Evolutionary conservation across 2,113 vertebrate genomes (phyloP), one percentile per base, ranked within the genome.

Genomic region (Oryzias woworae): DNA sequence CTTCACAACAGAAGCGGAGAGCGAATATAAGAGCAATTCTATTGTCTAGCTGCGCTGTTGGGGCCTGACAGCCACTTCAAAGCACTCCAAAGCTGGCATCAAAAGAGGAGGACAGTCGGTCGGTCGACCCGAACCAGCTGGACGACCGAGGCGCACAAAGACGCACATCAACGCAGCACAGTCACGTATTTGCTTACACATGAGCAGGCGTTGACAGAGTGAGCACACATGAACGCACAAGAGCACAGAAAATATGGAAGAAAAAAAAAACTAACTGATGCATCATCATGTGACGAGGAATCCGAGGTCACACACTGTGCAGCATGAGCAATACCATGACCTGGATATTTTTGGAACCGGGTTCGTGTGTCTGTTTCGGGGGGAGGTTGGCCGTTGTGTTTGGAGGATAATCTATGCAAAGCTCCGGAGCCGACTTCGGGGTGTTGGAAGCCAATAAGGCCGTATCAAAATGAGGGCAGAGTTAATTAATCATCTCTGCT

Each of bases 401-500:
- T 36, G 45, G 67, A 47, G 71, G 61, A 69, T 86, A 87, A 87
- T 89, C 65, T 81, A 85, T 84, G 85, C 85, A 82, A 83, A 87
- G 73, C 85, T 86, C 77, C 47, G 69, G 59, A 83, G 70, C 81
- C 2, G 69, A 74, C 67, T 75, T 72, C 74, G 16, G 50, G 62
- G 56, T 77, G 80, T 65, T 77, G 73, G 88, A 87, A 87, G 79
- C 85, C 82, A 88, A 85, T 85, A 89, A 87, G 84, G 83, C 73
- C 55, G 67, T 71, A 85, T 88, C 85, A 86, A 86, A 90, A 87
- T 31, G 58, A 85, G 88, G 85, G 81, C 85, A 87, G 66, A 85
- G 85, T 85, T 90, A 89, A 90, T 89, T 88, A 87, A 90, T 90
- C 84, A 90, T 89, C 78, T 70, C 78, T 4, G 80, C 82, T 87